Evolutionary conservation across 1,140 invertebrate species (phyloP).

Genomic region (Drosophila ananassae): DNA sequence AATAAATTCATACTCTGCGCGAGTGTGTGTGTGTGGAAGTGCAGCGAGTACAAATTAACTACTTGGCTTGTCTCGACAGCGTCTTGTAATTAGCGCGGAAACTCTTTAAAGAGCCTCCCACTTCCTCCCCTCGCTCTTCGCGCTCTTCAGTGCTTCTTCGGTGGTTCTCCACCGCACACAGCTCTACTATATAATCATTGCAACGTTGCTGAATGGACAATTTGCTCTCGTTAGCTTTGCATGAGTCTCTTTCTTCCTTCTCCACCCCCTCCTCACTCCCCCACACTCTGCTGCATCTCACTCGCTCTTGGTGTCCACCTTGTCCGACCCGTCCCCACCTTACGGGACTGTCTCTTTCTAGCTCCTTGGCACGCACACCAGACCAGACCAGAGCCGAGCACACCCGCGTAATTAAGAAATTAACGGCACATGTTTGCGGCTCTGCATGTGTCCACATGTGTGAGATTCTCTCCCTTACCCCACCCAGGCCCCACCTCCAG

Average conservation of each 20-base stretch:
- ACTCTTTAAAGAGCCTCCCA: constrained; percentile 50
- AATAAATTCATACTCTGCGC: no score
- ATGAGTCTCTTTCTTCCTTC: constrained; percentile 23
- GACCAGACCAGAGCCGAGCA: constrained; percentile 48
- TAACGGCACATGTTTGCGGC: constrained; percentile 76
- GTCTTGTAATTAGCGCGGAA: constrained; percentile 77
- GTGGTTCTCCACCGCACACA: neutral
- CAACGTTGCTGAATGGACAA: constrained; percentile 66
- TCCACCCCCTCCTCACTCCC: no score
- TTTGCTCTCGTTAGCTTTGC: constrained; percentile 48
- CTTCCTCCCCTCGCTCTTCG: neutral
- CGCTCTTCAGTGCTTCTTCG: neutral
- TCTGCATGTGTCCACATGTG: constrained; percentile 55
- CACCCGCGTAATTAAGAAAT: constrained; percentile 80
- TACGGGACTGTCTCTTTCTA: constrained; percentile 3
- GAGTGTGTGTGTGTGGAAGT: constrained; percentile 28
- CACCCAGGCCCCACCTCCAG: constrained; percentile 1
- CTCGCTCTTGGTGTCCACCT: constrained; percentile 2
- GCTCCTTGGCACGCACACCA: constrained; percentile 23
- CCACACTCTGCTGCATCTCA: constrained; percentile 22
- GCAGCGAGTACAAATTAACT: constrained; percentile 75
- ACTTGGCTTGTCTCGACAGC: constrained; percentile 69
- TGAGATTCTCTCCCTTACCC: constrained; percentile 17
- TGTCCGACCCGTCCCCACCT: neutral
- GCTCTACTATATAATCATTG: constrained; percentile 25